Base-by-base conservation (phyloP, 2,797 vertebrate species). In the Sparus aurata region DNA sequence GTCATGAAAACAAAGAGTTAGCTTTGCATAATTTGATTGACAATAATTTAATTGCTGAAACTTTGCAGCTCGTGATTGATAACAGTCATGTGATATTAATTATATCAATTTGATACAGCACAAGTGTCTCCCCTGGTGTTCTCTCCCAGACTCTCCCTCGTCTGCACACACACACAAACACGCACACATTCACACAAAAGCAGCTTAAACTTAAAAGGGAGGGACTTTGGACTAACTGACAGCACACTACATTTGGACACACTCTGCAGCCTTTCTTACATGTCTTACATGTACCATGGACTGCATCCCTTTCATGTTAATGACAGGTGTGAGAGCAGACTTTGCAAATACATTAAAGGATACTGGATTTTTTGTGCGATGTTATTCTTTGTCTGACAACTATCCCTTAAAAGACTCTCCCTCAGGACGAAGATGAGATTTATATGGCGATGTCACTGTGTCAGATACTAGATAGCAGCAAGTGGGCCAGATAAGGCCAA, bases 11-110 rank as follows among this genome's bases (percentile, higher is more conserved):
- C 38, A 38, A 38, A 38, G 38, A 38, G 38, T 2, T 38, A 27
- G 57, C 47, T 58, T 50, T 67, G 12, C 46, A 30, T 27, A 50
- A 22, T 22, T 59, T 23, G 55, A 81, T 23, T 47, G 30, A 62
- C 0, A 6, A 5, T 22, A 22, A 62, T 34, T 25, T 64, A 54
- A 63, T 52, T 57, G 43, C 5, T 80, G n/a, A 50, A 68, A 55
- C 9, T 49, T 52, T n/a, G 34, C 59, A 64, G 47, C 4, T 69
- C 27, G 9, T 59, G 18, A 59, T 22, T n/a, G 18, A 49, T 25
- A 53, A 54, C 27, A 25, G 23, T 49, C 12, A 13, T 12, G 38
- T 27, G 49, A 27, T 59, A 34, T 65, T 57, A 61, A 30, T 81
- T 7, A 62, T 23, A 62, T 23, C 17, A 49, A 15, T 34, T 67